phyloP scores from a whole-genome alignment of 53 echinoderm and acorn worm species.

The Apostichopus leukothele region DNA sequence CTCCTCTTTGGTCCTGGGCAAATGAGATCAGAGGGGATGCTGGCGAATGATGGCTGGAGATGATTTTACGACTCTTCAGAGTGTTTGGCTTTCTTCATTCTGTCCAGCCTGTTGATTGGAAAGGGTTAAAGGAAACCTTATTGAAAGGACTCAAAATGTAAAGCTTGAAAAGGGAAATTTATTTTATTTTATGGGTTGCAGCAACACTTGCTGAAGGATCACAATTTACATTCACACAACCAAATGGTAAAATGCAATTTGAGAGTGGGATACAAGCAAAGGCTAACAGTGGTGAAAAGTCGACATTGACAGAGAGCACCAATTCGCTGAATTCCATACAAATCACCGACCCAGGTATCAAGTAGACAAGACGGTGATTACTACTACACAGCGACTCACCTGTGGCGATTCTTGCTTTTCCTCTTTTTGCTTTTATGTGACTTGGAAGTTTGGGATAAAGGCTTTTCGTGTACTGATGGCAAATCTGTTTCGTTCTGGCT shows the following conservation, averaged over 20 bases:
- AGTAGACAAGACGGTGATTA: not conserved
- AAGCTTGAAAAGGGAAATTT: no score
- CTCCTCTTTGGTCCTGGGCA: not conserved
- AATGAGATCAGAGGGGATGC: not conserved
- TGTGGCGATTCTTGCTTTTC: conserved; percentile 98
- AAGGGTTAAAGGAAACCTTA: no score
- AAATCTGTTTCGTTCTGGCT: conserved; percentile 53
- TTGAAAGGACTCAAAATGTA: no score
- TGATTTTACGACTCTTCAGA: conserved; percentile 15
- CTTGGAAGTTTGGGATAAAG: conserved; percentile 67
- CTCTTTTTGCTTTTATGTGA: conserved; percentile 96
- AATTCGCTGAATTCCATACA: no score
- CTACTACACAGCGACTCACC: conserved; percentile 48
- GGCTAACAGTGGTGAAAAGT: no score
- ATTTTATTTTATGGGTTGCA: no score
- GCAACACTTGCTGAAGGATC: no score
- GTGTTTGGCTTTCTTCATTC: conserved; percentile 46
- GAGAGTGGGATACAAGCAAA: no score
- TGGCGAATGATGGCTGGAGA: not conserved
- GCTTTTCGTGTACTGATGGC: conserved; percentile 27
- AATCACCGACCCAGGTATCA: no score
- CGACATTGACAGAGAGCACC: no score
- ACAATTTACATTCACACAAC: no score
- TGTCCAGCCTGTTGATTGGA: conserved; percentile 11
- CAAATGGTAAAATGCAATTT: no score